These are phyloP conservation scores for Myotis yumanensis DNA, from an alignment of 2,113 vertebrate species.

Conservation along the genomic window DNA sequence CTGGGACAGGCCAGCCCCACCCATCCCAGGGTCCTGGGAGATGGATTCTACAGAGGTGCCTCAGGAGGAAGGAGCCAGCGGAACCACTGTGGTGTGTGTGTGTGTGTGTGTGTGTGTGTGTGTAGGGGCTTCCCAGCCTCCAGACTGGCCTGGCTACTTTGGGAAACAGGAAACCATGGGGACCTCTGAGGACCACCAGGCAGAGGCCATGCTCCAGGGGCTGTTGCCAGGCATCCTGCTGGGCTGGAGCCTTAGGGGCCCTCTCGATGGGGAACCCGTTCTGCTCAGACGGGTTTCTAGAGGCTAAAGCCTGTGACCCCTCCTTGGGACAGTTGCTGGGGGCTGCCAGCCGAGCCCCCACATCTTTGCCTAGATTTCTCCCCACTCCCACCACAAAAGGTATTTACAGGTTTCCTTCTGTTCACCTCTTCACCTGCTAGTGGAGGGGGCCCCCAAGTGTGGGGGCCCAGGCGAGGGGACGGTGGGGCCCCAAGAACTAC, in stretches of 20 bases:
- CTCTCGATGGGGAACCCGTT: neutral
- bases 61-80: neutral
- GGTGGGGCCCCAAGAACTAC: neutral
- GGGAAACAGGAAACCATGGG: neutral
- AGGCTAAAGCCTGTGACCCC: neutral
- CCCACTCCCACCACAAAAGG: neutral
- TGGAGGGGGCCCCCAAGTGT: neutral
- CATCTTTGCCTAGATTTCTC: neutral
- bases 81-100: neutral
- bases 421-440: neutral
- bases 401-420: neutral
- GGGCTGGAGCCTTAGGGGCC: no score
- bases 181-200: neutral
- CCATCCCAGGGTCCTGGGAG: neutral
- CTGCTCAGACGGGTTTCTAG: neutral
- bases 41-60: neutral
- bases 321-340: neutral
- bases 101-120: neutral
- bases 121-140: neutral
- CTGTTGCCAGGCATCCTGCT: neutral
- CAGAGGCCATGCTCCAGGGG: neutral
- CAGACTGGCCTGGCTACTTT: neutral
- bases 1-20: neutral
- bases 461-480: neutral
- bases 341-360: neutral